Base-by-base conservation (phyloP, 2,797 vertebrate genomes). In the Spondyliosoma cantharus region DNA sequence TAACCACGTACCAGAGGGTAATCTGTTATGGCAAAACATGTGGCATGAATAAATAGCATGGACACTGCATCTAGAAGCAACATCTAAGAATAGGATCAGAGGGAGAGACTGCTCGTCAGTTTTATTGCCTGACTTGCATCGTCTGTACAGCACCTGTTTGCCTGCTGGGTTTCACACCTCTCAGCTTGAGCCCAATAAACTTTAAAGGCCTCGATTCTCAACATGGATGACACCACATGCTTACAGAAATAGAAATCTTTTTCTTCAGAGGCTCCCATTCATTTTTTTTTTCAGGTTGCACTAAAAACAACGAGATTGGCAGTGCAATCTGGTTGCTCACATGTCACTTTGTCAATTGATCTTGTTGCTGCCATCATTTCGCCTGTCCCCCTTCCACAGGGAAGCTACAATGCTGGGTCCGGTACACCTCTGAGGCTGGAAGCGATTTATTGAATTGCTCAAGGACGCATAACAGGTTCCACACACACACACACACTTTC, bases 81-180 rank as follows among this genome's bases (percentile, higher is more conserved):
- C 68, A 62, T 82, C 85, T 78, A 76, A 86, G 76, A 87, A 89
- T 74, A 86, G 77, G 58, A 76, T 76, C 53, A 71, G 48, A 63
- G n/a, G 65, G 66, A 53, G 64, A 69, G 62, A 63, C 27, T 49
- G 72, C 63, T 46, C 1, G 57, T 57, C 53, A 19, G 32, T 61
- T 73, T 71, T 61, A 70, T 24, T 17, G 76, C 50, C 24, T 4
- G 24, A 78, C 78, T 66, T 58, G 32, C 13, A 49, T 74, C 7
- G 24, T 43, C 69, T 66, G 58, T 17, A 24, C 61, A 72, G 48
- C 83, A 84, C 83, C 90, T 85, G 88, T 85, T 83, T 75, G 68
- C 71, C 46, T 43, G 7, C 58, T 29, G 74, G 64, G 69, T 74
- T 72, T 90, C 72, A 72, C 75, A 74, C 72, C 59, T 37, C 59